phyloP scores from a whole-genome alignment of 2,888 invertebrate species.

The Plebejus argus region DNA sequence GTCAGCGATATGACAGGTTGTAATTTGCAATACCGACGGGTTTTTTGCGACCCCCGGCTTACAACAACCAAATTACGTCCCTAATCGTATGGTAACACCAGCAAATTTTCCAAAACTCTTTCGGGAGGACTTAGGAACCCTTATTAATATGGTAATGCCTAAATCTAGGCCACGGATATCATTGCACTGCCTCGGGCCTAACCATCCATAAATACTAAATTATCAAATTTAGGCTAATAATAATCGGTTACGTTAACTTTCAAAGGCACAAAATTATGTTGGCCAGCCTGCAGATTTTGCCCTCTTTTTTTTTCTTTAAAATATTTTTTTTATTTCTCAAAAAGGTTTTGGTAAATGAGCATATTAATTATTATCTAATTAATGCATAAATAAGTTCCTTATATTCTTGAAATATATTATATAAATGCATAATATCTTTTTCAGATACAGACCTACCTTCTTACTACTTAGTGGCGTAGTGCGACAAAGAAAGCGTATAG shows the following conservation, averaged over 20 bases:
- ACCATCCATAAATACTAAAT: constrained; percentile 74
- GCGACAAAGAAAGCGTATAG: not conserved
- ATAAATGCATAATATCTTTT: not conserved
- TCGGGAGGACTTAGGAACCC: constrained; percentile 46
- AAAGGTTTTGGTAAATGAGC: no score
- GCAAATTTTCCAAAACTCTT: constrained; percentile 42
- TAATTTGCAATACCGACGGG: constrained; percentile 65
- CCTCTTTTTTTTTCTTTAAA: not conserved
- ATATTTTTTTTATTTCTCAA: not conserved
- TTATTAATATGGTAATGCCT: constrained; percentile 53
- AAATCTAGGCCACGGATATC: constrained; percentile 77
- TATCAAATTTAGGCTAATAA: constrained; percentile 65
- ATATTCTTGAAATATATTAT: no score
- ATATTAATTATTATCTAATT: no score
- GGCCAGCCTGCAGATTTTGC: constrained; percentile 11
- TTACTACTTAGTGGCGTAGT: not conserved
- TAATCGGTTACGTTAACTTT: constrained; percentile 58
- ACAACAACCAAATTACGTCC: constrained; percentile 45
- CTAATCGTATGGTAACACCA: constrained; percentile 45
- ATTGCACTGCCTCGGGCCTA: constrained; percentile 67
- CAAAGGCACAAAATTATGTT: constrained; percentile 43
- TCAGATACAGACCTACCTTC: not conserved
- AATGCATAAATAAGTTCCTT: no score
- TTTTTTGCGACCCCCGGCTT: constrained; percentile 46
- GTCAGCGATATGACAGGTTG: constrained; percentile 75